A percentile compares a stretch with the other conserved stretches of the same genome.
Conservation (phyloP, 2,888 invertebrate species). For the Sepiola atlantica region DNA sequence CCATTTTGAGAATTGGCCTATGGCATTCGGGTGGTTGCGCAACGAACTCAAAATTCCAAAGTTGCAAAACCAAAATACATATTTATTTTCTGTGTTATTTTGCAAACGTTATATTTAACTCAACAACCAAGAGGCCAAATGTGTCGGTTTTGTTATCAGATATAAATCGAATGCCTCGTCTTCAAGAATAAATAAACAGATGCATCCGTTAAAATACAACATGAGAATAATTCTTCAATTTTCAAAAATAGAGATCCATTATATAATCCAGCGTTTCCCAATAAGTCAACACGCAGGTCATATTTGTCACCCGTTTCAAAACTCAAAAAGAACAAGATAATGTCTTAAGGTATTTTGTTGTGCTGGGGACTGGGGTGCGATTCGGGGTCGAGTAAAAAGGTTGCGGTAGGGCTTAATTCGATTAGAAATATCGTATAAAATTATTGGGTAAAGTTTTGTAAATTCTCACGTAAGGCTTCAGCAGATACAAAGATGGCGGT, state of each 20-base stretch:
- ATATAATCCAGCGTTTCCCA: not conserved
- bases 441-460: not conserved
- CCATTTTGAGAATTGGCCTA: not conserved
- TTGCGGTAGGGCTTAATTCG: not conserved
- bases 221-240: not conserved
- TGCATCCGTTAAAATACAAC: no score
- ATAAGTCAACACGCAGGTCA: not conserved
- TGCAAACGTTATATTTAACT: not conserved
- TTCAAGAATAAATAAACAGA: not conserved
- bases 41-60: not conserved
- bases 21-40: not conserved
- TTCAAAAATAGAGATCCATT: not conserved
- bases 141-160: not conserved
- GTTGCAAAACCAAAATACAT: not conserved
- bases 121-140: not conserved
- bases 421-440: not conserved
- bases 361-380: not conserved
- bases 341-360: not conserved
- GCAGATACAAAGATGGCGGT: not conserved
- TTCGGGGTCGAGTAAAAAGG: not conserved
- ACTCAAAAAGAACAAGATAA: not conserved
- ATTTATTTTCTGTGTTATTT: not conserved
- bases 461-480: not conserved
- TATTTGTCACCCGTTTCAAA: not conserved
- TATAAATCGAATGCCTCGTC: not conserved